Percentiles rank a stretch among this genome's conserved stretches.
Evolutionary conservation across 2,113 vertebrate species (phyloP).

Genomic region (Balaenoptera acutorostrata): DNA sequence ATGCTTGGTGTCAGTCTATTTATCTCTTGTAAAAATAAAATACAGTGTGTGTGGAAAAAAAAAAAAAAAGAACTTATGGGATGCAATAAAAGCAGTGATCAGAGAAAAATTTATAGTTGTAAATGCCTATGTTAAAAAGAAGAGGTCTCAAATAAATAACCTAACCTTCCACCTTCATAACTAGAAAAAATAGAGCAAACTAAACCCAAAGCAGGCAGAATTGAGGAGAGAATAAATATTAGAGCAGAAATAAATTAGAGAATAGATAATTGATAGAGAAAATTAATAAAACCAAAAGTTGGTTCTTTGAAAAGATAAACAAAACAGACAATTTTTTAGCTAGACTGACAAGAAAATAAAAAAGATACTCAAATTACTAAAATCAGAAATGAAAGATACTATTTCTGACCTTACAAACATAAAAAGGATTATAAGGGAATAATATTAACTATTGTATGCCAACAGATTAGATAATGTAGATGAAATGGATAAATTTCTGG

Average conservation of each 20-base stretch:
- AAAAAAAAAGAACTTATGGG: neutral
- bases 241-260: neutral
- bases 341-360: neutral
- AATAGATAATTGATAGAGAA: neutral
- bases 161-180: neutral
- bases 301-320: neutral
- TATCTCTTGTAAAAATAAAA: too few species aligned
- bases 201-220: neutral
- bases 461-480: neutral
- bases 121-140: neutral
- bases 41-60: too few species aligned
- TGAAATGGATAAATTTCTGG: neutral
- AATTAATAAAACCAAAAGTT: neutral
- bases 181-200: neutral
- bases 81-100: neutral
- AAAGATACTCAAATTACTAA: neutral
- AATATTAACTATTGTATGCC: neutral
- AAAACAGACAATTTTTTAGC: neutral
- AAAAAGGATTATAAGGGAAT: neutral
- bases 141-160: neutral
- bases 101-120: neutral
- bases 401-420: neutral
- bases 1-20: too few species aligned
- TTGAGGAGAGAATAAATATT: neutral
- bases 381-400: neutral